Evolutionary conservation across 2,113 vertebrate genomes (phyloP).

Genomic region (Tyto alba): DNA sequence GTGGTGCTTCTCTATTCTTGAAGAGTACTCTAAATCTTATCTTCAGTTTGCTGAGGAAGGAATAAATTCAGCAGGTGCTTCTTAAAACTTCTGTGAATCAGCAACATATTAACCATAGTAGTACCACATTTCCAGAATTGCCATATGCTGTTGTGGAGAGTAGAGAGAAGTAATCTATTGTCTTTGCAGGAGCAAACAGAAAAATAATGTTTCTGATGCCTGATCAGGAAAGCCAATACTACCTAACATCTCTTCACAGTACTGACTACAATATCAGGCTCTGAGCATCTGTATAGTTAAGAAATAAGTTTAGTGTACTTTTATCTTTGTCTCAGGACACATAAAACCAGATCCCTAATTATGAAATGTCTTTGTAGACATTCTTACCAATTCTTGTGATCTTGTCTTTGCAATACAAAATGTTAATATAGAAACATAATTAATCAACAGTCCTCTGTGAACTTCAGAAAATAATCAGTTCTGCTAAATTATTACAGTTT

Average conservation of each 20-base stretch:
- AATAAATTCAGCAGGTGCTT: background rate
- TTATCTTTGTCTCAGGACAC: background rate
- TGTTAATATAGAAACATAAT: background rate
- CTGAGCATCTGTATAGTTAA: background rate
- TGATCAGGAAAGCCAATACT: background rate
- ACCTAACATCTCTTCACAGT: background rate
- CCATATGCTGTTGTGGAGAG: fast-evolving
- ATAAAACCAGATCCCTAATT: background rate
- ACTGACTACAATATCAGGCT: background rate
- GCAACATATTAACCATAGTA: background rate
- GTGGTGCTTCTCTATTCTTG: background rate
- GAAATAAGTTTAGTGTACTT: background rate
- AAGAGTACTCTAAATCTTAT: background rate
- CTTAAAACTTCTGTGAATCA: background rate
- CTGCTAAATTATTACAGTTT: background rate
- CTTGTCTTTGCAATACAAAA: background rate
- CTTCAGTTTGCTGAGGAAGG: background rate
- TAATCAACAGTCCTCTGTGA: background rate
- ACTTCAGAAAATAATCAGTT: background rate
- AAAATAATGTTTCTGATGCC: background rate
- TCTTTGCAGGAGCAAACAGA: background rate
- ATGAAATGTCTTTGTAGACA: background rate
- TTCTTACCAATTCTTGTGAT: background rate
- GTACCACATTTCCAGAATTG: background rate
- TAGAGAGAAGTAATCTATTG: background rate